Evolutionary conservation across 2,888 invertebrate species (phyloP).

Genomic region (Eupsilia transversa): DNA sequence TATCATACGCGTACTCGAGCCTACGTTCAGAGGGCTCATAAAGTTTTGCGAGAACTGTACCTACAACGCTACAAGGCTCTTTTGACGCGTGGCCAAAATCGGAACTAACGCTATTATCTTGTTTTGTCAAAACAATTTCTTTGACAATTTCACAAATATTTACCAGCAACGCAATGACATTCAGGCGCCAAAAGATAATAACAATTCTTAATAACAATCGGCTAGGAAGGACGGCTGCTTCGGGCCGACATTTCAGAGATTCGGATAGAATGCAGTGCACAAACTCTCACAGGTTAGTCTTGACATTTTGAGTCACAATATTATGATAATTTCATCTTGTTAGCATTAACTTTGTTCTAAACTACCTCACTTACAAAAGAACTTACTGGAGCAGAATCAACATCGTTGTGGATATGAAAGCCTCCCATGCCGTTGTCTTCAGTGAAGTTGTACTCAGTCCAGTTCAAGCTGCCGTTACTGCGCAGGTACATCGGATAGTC

Average conservation of each 20-base stretch:
- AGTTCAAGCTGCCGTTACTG: slow-evolving; percentile 51
- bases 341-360: slow-evolving; percentile 13
- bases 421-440: slow-evolving; percentile 15
- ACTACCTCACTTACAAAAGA: slow-evolving; percentile 43
- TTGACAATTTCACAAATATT: too few species aligned
- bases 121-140: too few species aligned
- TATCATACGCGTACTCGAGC: too few species aligned
- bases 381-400: slow-evolving; percentile 84
- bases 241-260: neutral
- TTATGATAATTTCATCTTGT: neutral
- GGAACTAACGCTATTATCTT: too few species aligned
- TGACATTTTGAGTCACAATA: neutral
- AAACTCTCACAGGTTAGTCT: neutral
- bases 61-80: too few species aligned
- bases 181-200: too few species aligned
- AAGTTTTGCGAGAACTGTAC: too few species aligned
- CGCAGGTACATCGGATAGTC: slow-evolving; percentile 67
- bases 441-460: slow-evolving; percentile 44
- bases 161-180: too few species aligned
- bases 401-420: slow-evolving; percentile 67
- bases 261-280: neutral
- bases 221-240: too few species aligned
- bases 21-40: too few species aligned
- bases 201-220: too few species aligned
- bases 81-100: too few species aligned